Percentiles rank a stretch among this genome's conserved stretches.
phyloP scores from a whole-genome alignment of 2,888 invertebrate genomes.

The Blastobasis adustella region DNA sequence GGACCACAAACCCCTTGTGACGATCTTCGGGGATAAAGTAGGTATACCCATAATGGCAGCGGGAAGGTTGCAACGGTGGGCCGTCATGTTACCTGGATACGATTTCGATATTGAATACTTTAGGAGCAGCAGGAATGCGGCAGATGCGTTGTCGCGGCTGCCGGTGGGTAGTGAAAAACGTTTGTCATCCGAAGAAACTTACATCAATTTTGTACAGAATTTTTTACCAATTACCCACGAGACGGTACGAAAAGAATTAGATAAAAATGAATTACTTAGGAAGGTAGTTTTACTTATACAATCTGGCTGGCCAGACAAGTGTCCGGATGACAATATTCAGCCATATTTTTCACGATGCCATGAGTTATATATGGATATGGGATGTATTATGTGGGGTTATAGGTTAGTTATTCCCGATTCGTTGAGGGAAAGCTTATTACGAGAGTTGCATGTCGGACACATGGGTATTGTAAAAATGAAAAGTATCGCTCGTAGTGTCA shows the following conservation, averaged over 20 bases:
- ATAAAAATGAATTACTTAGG: conserved; percentile 5
- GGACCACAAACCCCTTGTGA: conserved; percentile 11
- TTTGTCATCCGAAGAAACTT: conserved; percentile 5
- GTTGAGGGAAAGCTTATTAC: not conserved
- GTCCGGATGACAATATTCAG: conserved; percentile 6
- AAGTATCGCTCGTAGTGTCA: conserved; percentile 5
- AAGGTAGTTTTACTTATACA: conserved; percentile 11
- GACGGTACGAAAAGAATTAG: conserved; percentile 5
- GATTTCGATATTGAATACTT: conserved; percentile 13
- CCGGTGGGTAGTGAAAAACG: not conserved
- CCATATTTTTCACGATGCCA: conserved; percentile 12
- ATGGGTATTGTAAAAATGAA: conserved; percentile 7
- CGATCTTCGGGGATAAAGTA: conserved; percentile 8
- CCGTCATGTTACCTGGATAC: conserved; percentile 12
- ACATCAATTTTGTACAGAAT: conserved; percentile 5
- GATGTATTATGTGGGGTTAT: conserved; percentile 7
- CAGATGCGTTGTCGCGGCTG: conserved; percentile 11
- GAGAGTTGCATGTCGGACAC: conserved; percentile 1
- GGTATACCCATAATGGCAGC: conserved; percentile 13
- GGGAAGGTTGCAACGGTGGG: conserved; percentile 14
- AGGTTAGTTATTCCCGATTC: not conserved
- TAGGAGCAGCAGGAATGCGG: conserved; percentile 8
- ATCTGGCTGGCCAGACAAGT: conserved; percentile 15
- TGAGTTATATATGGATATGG: conserved; percentile 17
- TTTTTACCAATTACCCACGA: no score